A percentile compares a stretch with the other conserved stretches of the same genome.
Evolutionary conservation across 2,888 invertebrate genomes (phyloP).

Genomic region (Aspidiotus destructor): DNA sequence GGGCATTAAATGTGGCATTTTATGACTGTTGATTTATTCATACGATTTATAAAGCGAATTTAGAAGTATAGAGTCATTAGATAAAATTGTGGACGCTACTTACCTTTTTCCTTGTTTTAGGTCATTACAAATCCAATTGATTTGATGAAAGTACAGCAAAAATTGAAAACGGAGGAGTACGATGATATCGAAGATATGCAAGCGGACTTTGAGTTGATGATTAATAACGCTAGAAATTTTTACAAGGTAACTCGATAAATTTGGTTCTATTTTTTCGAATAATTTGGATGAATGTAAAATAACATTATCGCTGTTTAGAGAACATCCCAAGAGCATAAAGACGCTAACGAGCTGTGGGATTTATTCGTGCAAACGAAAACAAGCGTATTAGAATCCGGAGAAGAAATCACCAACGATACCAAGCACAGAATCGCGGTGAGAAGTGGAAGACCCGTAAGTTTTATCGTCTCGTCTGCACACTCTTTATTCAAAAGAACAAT

Average conservation of each 20-base stretch:
- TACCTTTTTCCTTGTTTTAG: conserved; percentile 42
- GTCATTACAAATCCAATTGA: conserved; percentile 93
- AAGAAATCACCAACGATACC: conserved; percentile 40
- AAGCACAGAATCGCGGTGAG: conserved; percentile 49
- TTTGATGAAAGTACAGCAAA: conserved; percentile 87
- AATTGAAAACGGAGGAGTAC: conserved; percentile 93
- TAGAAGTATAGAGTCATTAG: no score
- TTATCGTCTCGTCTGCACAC: not conserved
- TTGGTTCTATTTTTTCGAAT: not conserved
- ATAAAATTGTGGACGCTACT: conserved; percentile 14
- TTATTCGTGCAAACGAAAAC: conserved; percentile 50
- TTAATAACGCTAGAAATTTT: conserved; percentile 90
- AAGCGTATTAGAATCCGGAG: conserved; percentile 44
- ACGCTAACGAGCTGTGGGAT: conserved; percentile 81
- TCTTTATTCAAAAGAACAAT: not conserved
- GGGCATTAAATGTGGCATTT: conserved; percentile 1
- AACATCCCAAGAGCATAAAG: conserved; percentile 73
- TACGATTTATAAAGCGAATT: not conserved
- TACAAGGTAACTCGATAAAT: conserved; percentile 54
- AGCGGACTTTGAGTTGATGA: conserved; percentile 78
- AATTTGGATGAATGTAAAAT: not conserved
- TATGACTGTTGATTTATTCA: not conserved
- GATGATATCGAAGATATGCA: conserved; percentile 85
- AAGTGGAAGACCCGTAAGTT: conserved; percentile 43
- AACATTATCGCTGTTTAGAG: conserved; percentile 45